Conservation (phyloP, 2,113 vertebrate species). For the Vanacampus margaritifer region DNA sequence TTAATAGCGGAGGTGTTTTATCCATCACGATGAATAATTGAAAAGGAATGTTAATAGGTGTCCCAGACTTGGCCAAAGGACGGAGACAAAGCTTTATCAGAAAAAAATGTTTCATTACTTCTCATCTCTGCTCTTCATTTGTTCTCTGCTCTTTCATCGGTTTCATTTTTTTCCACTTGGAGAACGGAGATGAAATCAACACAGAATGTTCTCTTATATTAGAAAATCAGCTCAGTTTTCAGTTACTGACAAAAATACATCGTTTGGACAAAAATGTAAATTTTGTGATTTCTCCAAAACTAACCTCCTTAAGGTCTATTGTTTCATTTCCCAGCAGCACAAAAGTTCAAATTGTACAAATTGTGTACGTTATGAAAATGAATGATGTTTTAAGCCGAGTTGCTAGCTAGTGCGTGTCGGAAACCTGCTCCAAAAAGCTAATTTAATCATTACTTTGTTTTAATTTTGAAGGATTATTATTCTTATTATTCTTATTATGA, state of each 20-base stretch:
- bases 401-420: no score
- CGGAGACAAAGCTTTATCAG: constrained; percentile 66
- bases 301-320: no score
- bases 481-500: background rate
- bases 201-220: background rate
- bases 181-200: background rate
- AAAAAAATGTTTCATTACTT: constrained; percentile 69
- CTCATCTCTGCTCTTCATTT: constrained; percentile 60
- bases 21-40: constrained; percentile 81
- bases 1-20: constrained; percentile 81
- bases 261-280: no score
- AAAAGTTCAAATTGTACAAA: no score
- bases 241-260: no score
- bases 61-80: constrained; percentile 66
- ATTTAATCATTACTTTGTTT: no score
- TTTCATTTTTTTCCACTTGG: background rate
- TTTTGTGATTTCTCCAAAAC: no score
- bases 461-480: background rate
- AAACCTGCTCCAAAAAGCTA: no score
- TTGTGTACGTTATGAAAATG: no score
- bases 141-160: constrained; percentile 18
- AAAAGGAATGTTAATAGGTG: constrained; percentile 76
- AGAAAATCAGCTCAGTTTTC: no score
- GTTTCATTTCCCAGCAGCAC: no score
- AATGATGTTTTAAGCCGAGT: no score